Evolutionary conservation across 1,140 invertebrate species (phyloP).

Genomic region (Chironomus tepperi): DNA sequence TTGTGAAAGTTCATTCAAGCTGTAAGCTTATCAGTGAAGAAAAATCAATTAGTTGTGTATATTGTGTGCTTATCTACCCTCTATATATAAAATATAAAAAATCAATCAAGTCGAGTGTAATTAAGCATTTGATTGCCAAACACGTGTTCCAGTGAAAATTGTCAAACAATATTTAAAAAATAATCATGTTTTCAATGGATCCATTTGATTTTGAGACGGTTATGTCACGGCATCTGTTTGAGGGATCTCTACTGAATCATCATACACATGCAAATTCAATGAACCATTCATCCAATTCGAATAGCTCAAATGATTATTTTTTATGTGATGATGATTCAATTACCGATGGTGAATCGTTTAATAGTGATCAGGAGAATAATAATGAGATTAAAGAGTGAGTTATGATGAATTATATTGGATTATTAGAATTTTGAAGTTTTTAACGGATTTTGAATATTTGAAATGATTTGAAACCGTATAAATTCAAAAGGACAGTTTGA

Average conservation of each 20-base stretch:
- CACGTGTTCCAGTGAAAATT: background rate
- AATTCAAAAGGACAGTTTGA: no score
- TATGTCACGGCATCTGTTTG: conserved; percentile 41
- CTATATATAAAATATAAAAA: background rate
- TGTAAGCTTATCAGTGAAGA: background rate
- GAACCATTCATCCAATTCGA: background rate
- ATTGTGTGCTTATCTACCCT: conserved; percentile 12
- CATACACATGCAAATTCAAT: conserved; percentile 33
- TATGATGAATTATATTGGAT: background rate
- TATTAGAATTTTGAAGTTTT: no score
- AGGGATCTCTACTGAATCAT: conserved; percentile 39
- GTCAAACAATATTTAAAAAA: conserved; percentile 26
- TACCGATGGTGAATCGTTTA: conserved; percentile 42
- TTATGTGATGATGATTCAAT: conserved; percentile 45
- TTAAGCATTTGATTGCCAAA: background rate
- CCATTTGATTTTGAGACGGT: conserved; percentile 42
- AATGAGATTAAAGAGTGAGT: conserved; percentile 41
- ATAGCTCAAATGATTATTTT: conserved; percentile 42
- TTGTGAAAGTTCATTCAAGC: background rate
- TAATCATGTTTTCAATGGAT: conserved; percentile 42
- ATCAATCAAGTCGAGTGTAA: conserved; percentile 18
- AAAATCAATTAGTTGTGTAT: conserved; percentile 2
- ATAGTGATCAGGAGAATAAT: conserved; percentile 49
- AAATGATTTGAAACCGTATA: no score
- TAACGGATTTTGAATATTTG: no score